A percentile compares a stretch with the other conserved stretches of the same genome.
Evolutionary conservation across 64 coral and sea anemone genomes (phyloP).

Genomic region (Anthopleura sola): DNA sequence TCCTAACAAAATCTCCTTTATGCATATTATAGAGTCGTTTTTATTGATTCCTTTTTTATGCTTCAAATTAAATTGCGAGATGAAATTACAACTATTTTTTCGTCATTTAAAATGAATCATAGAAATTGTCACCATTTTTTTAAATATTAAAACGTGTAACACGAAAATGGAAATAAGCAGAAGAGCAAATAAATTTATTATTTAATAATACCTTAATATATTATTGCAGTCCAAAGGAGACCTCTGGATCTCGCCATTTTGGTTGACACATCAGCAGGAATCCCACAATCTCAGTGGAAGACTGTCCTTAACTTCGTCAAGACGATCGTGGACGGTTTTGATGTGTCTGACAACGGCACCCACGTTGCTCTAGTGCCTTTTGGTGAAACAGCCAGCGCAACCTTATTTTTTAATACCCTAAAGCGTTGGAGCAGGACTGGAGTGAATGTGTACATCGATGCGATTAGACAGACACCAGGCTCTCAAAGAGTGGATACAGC

Average conservation of each 20-base stretch:
- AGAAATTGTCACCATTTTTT: too few species aligned
- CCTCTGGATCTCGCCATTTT: slow-evolving; percentile 65
- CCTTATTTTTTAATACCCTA: slow-evolving; percentile 37
- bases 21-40: too few species aligned
- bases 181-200: too few species aligned
- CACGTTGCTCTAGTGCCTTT: slow-evolving; percentile 50
- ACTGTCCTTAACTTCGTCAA: slow-evolving; percentile 29
- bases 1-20: too few species aligned
- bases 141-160: too few species aligned
- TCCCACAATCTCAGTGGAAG: slow-evolving; percentile 25
- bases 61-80: too few species aligned
- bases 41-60: too few species aligned
- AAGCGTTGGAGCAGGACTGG: not conserved
- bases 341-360: slow-evolving; percentile 44
- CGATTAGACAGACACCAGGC: slow-evolving; percentile 4
- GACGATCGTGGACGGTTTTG: slow-evolving; percentile 24
- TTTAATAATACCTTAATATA: not conserved
- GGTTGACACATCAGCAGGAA: slow-evolving; percentile 55
- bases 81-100: too few species aligned
- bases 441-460: not conserved
- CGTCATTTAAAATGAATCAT: too few species aligned
- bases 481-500: slow-evolving; percentile 29
- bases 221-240: not conserved
- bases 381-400: slow-evolving; percentile 22
- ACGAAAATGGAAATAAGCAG: too few species aligned